Percentiles rank a stretch among this genome's conserved stretches.
phyloP scores from a whole-genome alignment of 2,113 vertebrate species.

The Nycticorax nycticorax region DNA sequence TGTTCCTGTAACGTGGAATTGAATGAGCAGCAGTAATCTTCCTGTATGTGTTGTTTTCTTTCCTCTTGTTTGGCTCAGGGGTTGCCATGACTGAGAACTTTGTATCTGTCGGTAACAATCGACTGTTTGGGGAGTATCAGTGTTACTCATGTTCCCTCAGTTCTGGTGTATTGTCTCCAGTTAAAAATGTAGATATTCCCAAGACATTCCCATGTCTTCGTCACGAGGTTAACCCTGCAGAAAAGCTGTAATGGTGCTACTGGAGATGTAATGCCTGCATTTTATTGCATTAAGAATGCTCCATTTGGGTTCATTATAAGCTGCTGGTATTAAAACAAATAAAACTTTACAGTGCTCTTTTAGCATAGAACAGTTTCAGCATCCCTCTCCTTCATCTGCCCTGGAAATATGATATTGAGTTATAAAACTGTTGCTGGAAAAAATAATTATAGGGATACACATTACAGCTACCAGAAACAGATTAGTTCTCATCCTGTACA shows the following conservation, averaged over 20 bases:
- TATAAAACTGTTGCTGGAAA: background rate
- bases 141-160: background rate
- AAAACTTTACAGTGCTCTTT: background rate
- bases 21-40: background rate
- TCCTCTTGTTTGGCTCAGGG: background rate
- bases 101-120: rapidly evolving
- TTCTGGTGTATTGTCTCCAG: background rate
- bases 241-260: background rate
- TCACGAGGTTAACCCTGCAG: background rate
- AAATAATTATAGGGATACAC: background rate
- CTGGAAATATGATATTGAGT: background rate
- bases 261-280: background rate
- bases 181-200: background rate
- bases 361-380: background rate
- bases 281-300: background rate
- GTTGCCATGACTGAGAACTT: background rate
- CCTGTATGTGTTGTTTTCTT: background rate
- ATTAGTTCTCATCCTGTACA: background rate
- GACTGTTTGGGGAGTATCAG: background rate
- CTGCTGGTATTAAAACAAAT: background rate
- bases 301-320: background rate
- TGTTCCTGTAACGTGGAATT: background rate
- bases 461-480: background rate
- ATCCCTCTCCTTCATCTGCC: background rate
- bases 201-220: background rate